A percentile compares a stretch with the other conserved stretches of the same genome.
Evolutionary conservation across 2,797 vertebrate species (phyloP).

Genomic region (Oceanodroma leucorhoa): DNA sequence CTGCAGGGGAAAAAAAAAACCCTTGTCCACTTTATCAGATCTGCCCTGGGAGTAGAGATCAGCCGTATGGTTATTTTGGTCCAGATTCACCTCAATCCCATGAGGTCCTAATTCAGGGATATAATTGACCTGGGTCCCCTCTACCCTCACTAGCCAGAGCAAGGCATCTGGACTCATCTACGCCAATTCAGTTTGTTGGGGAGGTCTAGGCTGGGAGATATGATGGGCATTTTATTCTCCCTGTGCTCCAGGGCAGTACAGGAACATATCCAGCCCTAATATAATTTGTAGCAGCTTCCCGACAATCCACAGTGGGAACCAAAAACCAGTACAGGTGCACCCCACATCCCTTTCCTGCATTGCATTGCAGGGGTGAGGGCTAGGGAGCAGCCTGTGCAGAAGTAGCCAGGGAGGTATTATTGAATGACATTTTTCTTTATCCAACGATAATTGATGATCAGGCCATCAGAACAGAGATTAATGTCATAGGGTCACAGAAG

Average conservation of each 20-base stretch:
- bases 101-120: neutral
- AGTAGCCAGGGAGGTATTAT: neutral
- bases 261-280: neutral
- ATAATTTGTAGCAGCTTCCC: neutral
- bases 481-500: neutral
- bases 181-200: fast-evolving
- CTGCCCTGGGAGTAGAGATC: neutral
- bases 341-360: neutral
- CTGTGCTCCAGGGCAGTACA: neutral
- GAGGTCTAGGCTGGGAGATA: neutral
- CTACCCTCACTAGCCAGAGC: neutral
- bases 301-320: neutral
- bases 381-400: neutral
- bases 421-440: neutral
- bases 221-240: neutral
- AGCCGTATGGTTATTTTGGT: neutral
- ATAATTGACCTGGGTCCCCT: neutral
- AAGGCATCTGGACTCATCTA: neutral
- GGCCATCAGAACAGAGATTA: neutral
- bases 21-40: neutral
- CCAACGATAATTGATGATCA: neutral
- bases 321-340: neutral
- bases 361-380: neutral
- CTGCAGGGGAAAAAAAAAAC: neutral
- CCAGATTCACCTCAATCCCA: too few relatives aligned